Conservation (phyloP, 1,140 invertebrate species). For the Heliconius congener region DNA sequence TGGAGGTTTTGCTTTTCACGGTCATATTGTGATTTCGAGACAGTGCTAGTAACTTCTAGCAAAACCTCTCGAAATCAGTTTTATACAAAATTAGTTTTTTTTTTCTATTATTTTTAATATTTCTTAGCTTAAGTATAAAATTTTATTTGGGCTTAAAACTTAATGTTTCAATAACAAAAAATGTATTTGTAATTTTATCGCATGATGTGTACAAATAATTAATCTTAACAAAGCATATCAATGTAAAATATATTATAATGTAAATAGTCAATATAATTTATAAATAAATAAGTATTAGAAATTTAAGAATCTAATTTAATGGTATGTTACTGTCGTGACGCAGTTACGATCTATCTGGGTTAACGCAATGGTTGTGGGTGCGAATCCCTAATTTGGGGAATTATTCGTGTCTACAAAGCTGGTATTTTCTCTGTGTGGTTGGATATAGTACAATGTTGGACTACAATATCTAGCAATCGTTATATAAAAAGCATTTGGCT, state of each 20-base stretch:
- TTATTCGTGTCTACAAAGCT: no score
- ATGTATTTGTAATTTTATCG: slow-evolving; percentile 1
- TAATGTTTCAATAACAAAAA: neutral
- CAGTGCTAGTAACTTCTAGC: neutral
- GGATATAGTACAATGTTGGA: neutral
- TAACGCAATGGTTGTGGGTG: no score
- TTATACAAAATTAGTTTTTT: no score
- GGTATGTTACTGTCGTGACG: neutral
- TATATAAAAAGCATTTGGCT: neutral
- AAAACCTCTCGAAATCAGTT: no score
- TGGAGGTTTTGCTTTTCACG: neutral
- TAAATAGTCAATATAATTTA: slow-evolving; percentile 29
- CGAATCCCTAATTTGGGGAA: no score
- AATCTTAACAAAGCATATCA: slow-evolving; percentile 54
- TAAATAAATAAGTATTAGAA: neutral
- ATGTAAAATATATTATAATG: slow-evolving; percentile 44
- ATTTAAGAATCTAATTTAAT: neutral
- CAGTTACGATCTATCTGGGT: neutral
- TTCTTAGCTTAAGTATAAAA: neutral
- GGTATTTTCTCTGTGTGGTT: no score
- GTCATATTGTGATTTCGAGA: neutral
- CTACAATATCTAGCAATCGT: no score
- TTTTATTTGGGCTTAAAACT: neutral
- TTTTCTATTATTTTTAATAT: no score
- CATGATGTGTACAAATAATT: slow-evolving; percentile 45